Evolutionary conservation across 2,888 invertebrate species (phyloP).

Genomic region (Morinoia aosen): DNA sequence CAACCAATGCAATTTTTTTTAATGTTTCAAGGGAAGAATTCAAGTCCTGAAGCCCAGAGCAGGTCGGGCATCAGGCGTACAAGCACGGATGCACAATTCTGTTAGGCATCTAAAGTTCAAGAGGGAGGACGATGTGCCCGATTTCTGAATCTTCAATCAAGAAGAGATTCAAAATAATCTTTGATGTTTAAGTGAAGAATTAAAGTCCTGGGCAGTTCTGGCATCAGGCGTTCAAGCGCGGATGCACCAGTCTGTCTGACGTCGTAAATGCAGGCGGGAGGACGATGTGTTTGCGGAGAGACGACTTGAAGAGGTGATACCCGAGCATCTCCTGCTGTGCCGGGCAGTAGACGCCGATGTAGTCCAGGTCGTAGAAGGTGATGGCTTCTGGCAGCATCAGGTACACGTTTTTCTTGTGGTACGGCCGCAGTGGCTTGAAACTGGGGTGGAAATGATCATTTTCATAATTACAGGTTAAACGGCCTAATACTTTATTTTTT

Average conservation of each 20-base stretch:
- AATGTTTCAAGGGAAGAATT: neutral
- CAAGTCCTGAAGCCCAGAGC: neutral
- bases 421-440: neutral
- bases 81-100: neutral
- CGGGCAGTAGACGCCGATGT: neutral
- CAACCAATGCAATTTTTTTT: too few relatives aligned
- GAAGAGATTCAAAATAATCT: neutral
- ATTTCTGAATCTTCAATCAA: too few relatives aligned
- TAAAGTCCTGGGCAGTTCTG: neutral
- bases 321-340: neutral
- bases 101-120: neutral
- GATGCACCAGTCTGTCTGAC: neutral
- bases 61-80: neutral
- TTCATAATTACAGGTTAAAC: neutral
- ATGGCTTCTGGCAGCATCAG: neutral
- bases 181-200: neutral
- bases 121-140: neutral
- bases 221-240: neutral
- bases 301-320: neutral
- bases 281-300: neutral
- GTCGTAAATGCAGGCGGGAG: neutral
- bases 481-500: neutral
- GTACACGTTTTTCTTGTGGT: neutral
- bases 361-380: constrained; percentile 6
- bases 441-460: neutral